Evolutionary conservation across 2,113 vertebrate genomes (phyloP).

Genomic region (Tringa solitaria): DNA sequence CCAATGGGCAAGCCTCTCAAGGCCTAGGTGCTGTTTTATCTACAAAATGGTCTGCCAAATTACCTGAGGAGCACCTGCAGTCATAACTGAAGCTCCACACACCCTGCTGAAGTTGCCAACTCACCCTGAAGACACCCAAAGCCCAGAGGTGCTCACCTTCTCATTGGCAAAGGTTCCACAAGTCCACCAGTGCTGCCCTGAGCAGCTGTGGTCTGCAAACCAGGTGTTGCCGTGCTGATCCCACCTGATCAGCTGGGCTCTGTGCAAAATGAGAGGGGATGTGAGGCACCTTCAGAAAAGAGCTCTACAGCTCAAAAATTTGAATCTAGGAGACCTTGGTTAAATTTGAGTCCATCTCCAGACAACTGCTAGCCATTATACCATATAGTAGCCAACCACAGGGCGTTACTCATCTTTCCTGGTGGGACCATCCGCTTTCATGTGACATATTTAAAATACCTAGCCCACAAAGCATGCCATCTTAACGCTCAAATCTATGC

Average conservation of each 20-base stretch:
- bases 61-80: background rate
- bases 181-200: fast-evolving
- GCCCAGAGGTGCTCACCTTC: background rate
- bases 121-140: background rate
- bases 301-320: background rate
- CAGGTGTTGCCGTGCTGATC: background rate
- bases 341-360: background rate
- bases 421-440: background rate
- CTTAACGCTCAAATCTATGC: background rate
- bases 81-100: background rate
- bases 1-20: background rate
- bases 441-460: background rate
- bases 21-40: background rate
- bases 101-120: background rate
- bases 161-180: background rate
- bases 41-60: background rate
- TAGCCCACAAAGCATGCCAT: background rate
- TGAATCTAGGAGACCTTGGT: background rate
- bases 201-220: background rate
- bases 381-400: fast-evolving
- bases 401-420: background rate
- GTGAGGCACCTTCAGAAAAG: background rate
- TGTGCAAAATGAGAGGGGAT: fast-evolving
- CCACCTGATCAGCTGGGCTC: fast-evolving
- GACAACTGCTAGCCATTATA: background rate